Percentiles rank a stretch among this genome's conserved stretches.
Conservation (phyloP, 1,140 invertebrate genomes). For the Phymorhynchus buccinoides region DNA sequence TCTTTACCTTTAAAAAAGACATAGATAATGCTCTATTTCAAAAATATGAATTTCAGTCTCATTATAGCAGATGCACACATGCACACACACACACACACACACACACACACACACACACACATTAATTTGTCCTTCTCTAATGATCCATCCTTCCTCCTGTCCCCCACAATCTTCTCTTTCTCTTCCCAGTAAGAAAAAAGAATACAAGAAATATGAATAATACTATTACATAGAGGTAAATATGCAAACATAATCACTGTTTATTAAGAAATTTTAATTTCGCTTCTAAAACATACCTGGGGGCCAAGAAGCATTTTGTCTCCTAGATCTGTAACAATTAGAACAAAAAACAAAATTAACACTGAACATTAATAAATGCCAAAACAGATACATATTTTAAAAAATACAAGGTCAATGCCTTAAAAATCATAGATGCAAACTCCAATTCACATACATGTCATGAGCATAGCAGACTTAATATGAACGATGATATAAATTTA, state of each 20-base stretch:
- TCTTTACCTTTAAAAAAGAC: too few relatives aligned
- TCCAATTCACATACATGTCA: too few relatives aligned
- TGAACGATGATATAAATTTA: too few relatives aligned
- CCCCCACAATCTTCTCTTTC: neutral
- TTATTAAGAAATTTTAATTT: neutral
- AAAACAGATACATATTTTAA: neutral
- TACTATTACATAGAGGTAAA: neutral
- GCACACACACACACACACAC: slow-evolving; percentile 2
- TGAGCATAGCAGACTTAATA: too few relatives aligned
- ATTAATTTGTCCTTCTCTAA: slow-evolving; percentile 12
- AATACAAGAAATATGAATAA: neutral
- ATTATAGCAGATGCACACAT: neutral
- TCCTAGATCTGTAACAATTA: slow-evolving; percentile 62
- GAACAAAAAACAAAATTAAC: neutral
- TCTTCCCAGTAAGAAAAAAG: neutral
- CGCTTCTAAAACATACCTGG: slow-evolving; percentile 50
- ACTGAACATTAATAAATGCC: neutral
- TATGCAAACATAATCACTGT: neutral
- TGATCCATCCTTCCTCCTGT: neutral
- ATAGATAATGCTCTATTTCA: too few relatives aligned
- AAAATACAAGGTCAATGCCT: too few relatives aligned
- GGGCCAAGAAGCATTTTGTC: slow-evolving; percentile 65
- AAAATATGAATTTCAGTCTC: too few relatives aligned
- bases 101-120: neutral
- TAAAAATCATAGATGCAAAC: too few relatives aligned